Evolutionary conservation across 2,113 vertebrate species (phyloP).

Genomic region (Prionailurus viverrinus): DNA sequence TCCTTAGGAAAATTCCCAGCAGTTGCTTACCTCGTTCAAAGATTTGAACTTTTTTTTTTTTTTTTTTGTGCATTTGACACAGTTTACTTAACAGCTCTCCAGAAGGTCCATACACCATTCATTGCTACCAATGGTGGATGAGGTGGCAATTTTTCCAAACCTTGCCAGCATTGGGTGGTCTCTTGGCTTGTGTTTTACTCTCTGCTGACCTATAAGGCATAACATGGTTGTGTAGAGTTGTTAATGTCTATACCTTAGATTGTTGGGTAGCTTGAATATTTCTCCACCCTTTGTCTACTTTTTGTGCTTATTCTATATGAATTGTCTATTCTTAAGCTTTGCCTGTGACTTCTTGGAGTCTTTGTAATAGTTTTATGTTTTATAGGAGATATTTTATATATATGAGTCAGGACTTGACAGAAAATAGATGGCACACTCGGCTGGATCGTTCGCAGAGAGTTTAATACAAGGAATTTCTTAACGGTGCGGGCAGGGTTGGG

Average conservation of each 20-base stretch:
- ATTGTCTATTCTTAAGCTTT: not conserved
- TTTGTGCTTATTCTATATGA: not conserved
- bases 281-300: not conserved
- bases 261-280: not conserved
- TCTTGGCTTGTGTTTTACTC: not conserved
- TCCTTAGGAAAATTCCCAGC: not conserved
- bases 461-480: not conserved
- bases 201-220: not conserved
- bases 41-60: not conserved
- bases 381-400: not conserved
- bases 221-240: not conserved
- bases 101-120: not conserved
- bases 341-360: not conserved
- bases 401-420: not conserved
- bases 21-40: not conserved
- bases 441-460: not conserved
- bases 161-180: not conserved
- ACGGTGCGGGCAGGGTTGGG: not conserved
- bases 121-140: accelerated
- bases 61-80: not conserved
- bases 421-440: not conserved
- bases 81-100: not conserved
- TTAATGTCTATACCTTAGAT: not conserved
- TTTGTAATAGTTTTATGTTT: not conserved
- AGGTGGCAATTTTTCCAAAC: too few relatives aligned